Conservation (phyloP, 2,797 vertebrate genomes). For the Adelosebastes latens region DNA sequence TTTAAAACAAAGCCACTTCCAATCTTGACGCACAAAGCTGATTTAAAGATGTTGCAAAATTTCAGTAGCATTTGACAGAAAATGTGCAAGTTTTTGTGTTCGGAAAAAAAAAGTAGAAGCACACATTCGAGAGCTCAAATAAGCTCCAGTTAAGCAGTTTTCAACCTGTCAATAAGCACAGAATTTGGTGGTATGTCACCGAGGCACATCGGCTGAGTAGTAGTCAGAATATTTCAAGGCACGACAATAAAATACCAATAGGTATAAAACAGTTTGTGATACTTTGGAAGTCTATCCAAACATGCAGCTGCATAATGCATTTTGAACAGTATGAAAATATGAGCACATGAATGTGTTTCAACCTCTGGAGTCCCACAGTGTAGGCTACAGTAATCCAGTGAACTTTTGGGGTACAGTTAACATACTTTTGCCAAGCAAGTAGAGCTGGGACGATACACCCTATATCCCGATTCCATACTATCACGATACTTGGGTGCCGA, state of each 20-base stretch:
- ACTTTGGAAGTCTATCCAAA: background rate
- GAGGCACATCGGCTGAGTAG: constrained; percentile 46
- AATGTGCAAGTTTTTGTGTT: constrained; percentile 20
- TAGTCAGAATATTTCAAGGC: constrained; percentile 40
- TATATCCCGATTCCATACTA: no score
- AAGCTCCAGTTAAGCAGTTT: background rate
- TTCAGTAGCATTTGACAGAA: constrained; percentile 10
- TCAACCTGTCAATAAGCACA: background rate
- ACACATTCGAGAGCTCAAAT: constrained; percentile 16
- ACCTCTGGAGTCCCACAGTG: background rate
- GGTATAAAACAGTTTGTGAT: background rate
- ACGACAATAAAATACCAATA: background rate
- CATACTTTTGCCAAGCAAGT: background rate
- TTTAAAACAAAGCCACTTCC: background rate
- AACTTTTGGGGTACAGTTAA: background rate
- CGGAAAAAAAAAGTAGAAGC: constrained; percentile 27
- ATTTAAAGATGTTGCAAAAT: constrained; percentile 5
- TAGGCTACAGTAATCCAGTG: background rate
- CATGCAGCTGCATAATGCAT: background rate
- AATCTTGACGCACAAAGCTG: background rate
- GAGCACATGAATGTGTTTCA: background rate
- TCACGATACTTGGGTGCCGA: no score
- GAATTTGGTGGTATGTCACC: background rate
- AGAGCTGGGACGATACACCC: no score
- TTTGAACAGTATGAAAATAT: background rate